A percentile compares a stretch with the other conserved stretches of the same genome.
Conservation (phyloP, 2,113 vertebrate species). For the Ellobius talpinus region DNA sequence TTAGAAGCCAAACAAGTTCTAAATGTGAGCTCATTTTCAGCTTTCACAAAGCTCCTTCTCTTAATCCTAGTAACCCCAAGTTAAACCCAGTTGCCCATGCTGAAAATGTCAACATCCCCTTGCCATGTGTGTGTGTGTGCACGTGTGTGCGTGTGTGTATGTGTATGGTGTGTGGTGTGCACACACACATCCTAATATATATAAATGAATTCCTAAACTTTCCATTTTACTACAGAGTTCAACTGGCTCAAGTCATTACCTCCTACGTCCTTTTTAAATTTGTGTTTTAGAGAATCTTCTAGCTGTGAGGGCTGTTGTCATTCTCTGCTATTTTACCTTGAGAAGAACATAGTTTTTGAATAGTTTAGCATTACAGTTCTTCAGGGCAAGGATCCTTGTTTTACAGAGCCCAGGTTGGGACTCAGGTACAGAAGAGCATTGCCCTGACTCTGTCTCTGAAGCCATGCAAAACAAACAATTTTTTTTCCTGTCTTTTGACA, state of each 20-base stretch:
- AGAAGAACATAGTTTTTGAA: not conserved
- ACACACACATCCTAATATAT: not conserved
- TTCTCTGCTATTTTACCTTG: slow-evolving; percentile 9
- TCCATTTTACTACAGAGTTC: not conserved
- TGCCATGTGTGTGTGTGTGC: not conserved
- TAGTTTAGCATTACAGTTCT: not conserved
- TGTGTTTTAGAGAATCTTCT: not conserved
- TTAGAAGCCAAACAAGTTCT: slow-evolving; percentile 1
- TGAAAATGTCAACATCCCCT: not conserved
- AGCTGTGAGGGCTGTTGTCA: not conserved
- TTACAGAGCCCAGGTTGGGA: not conserved
- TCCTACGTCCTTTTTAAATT: not conserved
- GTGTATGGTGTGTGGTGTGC: not conserved
- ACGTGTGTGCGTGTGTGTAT: too few species aligned
- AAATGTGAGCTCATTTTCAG: not conserved
- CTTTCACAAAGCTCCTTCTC: not conserved
- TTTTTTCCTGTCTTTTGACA: not conserved
- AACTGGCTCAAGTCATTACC: not conserved
- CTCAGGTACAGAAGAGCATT: not conserved
- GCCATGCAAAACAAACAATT: not conserved
- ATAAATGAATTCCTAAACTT: not conserved
- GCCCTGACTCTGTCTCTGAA: not conserved
- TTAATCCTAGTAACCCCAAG: not conserved
- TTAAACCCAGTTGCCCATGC: not conserved
- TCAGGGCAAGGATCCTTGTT: not conserved